These are phyloP conservation scores for Tapera naevia DNA, from an alignment of 2,797 vertebrate genomes.

Conservation along the genomic window DNA sequence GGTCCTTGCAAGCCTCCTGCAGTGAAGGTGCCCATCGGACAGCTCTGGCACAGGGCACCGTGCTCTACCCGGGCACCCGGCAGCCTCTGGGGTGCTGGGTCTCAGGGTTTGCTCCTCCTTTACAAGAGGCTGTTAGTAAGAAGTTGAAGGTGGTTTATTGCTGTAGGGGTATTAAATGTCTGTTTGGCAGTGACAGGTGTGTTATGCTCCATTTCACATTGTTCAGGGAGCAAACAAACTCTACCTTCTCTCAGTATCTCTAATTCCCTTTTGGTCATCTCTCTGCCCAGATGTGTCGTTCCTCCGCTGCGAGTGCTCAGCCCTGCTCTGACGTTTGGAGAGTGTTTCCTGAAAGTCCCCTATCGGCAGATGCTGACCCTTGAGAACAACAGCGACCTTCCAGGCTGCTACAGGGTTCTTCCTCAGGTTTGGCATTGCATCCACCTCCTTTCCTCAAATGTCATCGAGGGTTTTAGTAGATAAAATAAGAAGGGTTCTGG, in stretches of 20 bases:
- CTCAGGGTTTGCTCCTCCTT: background rate
- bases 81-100: background rate
- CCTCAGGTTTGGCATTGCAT: slow-evolving; percentile 77
- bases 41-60: background rate
- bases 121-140: background rate
- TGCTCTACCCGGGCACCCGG: background rate
- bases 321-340: too few species aligned
- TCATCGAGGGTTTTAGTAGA: too few species aligned
- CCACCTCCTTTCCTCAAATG: background rate
- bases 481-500: too few species aligned
- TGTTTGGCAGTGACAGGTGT: background rate
- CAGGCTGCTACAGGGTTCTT: too few species aligned
- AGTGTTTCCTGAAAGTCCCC: too few species aligned
- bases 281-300: too few species aligned
- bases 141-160: background rate
- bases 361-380: too few species aligned
- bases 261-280: too few species aligned
- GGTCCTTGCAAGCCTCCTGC: background rate
- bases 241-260: too few species aligned
- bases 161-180: background rate
- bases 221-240: too few species aligned
- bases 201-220: background rate
- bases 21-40: background rate
- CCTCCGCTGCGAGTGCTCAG: too few species aligned
- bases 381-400: too few species aligned